phyloP scores from a whole-genome alignment of 2,888 invertebrate species.

The Sinopyrophorus schimmeli region DNA sequence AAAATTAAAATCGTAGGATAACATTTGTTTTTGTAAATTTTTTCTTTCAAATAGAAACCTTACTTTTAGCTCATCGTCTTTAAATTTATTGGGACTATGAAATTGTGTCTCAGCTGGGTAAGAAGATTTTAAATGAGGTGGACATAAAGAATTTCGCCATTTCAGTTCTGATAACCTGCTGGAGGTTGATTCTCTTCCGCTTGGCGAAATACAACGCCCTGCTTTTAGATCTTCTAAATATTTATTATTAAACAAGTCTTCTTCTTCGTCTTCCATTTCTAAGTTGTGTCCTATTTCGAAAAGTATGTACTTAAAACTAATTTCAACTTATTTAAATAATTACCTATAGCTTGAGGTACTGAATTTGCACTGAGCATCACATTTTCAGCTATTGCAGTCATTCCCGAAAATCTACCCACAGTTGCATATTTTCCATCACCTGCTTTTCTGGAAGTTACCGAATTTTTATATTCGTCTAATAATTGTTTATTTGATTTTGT shows the following conservation, averaged over 20 bases:
- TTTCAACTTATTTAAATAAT: neutral
- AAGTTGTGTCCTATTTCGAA: slow-evolving; percentile 58
- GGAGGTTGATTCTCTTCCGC: slow-evolving; percentile 45
- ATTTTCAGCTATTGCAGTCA: slow-evolving; percentile 41
- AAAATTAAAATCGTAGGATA: too few relatives aligned
- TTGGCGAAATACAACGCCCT: slow-evolving; percentile 56
- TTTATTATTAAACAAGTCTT: slow-evolving; percentile 81
- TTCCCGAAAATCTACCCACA: slow-evolving; percentile 14
- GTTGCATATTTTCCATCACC: slow-evolving; percentile 27
- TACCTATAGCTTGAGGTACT: slow-evolving; percentile 11
- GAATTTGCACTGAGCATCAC: slow-evolving; percentile 40
- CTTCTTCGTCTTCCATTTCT: slow-evolving; percentile 84
- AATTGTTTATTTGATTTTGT: too few relatives aligned
- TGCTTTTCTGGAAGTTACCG: slow-evolving; percentile 16
- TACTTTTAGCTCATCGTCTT: slow-evolving; percentile 72
- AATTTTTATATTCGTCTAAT: too few relatives aligned
- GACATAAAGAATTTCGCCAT: slow-evolving; percentile 78
- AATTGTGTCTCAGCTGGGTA: slow-evolving; percentile 83
- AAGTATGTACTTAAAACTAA: neutral
- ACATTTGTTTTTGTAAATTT: neutral
- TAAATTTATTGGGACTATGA: slow-evolving; percentile 58
- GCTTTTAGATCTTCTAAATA: slow-evolving; percentile 70
- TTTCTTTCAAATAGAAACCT: slow-evolving; percentile 33
- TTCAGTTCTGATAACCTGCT: slow-evolving; percentile 70
- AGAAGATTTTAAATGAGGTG: slow-evolving; percentile 83